These are phyloP conservation scores for Venustoraphidia nigricollis DNA, from an alignment of 2,888 invertebrate species.

Conservation along the genomic window DNA sequence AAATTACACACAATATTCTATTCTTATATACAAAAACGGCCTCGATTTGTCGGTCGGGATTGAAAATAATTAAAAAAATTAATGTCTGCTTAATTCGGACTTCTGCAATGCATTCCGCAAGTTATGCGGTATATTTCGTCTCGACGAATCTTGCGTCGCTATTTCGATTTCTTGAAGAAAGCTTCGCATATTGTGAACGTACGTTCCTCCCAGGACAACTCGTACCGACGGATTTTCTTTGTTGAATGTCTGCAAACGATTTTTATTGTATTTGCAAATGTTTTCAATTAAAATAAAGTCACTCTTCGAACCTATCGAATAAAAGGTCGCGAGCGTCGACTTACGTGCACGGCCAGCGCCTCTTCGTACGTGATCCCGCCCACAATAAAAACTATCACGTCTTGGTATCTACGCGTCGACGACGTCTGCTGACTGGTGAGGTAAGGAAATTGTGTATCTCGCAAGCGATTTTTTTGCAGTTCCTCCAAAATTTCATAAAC, in stretches of 20 bases:
- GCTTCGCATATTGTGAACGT: slow-evolving; percentile 72
- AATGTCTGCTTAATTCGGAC: too few relatives aligned
- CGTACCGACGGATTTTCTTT: slow-evolving; percentile 55
- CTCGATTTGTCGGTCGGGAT: too few relatives aligned
- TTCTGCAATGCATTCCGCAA: too few relatives aligned
- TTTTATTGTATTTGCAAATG: too few relatives aligned
- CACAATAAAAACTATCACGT: slow-evolving; percentile 90
- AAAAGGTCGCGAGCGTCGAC: slow-evolving; percentile 26
- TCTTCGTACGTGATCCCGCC: slow-evolving; percentile 97
- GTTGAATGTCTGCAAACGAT: slow-evolving; percentile 38
- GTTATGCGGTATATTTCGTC: slow-evolving; percentile 34
- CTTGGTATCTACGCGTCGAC: slow-evolving; percentile 55
- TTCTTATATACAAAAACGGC: too few relatives aligned
- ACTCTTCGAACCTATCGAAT: too few relatives aligned
- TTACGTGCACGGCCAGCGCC: slow-evolving; percentile 61
- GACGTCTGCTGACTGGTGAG: slow-evolving; percentile 44
- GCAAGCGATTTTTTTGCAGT: slow-evolving; percentile 76
- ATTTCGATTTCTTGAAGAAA: slow-evolving; percentile 62
- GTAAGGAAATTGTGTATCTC: slow-evolving; percentile 72
- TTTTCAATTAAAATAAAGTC: too few relatives aligned
- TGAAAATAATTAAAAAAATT: too few relatives aligned
- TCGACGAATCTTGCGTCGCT: slow-evolving; percentile 48
- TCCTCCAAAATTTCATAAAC: slow-evolving; percentile 82
- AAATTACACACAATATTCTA: too few relatives aligned
- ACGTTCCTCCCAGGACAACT: slow-evolving; percentile 81